Base-by-base conservation (phyloP, 2,888 invertebrate genomes). In the Macrophya alboannulata region DNA sequence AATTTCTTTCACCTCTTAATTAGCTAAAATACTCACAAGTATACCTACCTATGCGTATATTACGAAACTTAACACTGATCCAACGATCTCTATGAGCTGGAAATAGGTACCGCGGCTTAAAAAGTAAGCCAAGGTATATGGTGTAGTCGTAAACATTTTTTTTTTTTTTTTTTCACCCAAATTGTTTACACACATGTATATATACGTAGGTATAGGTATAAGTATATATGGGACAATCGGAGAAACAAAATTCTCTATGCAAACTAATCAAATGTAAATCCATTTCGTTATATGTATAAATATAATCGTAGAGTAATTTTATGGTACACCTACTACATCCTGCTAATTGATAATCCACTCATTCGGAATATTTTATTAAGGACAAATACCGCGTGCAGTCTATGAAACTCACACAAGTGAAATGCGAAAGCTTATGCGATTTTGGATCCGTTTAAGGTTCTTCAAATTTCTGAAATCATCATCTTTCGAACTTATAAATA, bases 1-100 rank as follows among this genome's bases (percentile, higher is more conserved):
- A 43, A 43, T 65, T 31, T 81, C 81, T 81, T 65, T 81, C 65
- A 68, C 83, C 68, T 83, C 83, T 83, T 71, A 83, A 83, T 83
- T 83, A 83, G 83, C 83, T 71, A 68, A 83, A 71, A 83, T 37
- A 83, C 68, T 25, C 31, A 45, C 17, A 48, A n/a, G 15, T 40
- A 21, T 40, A n/a, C n/a, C n/a, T n/a, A n/a, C n/a, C n/a, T n/a
- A 55, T 10, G 51, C 4, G 10, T 77, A 48, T 9, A 9, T 62
- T 59, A 62, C 59, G 81, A 62, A 40, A 81, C 45, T 55, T 51
- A 43, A 77, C 48, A 77, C 77, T 51, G 77, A 55, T 77, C 15
- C 48, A 55, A 77, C 25, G 40, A 55, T 77, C 77, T 68, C 17
- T 37, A 68, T 6, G 12, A 68, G 31, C 37, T 17, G 31, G 68